phyloP scores from a whole-genome alignment of 2,797 vertebrate species.

The Caiman crocodilus region DNA sequence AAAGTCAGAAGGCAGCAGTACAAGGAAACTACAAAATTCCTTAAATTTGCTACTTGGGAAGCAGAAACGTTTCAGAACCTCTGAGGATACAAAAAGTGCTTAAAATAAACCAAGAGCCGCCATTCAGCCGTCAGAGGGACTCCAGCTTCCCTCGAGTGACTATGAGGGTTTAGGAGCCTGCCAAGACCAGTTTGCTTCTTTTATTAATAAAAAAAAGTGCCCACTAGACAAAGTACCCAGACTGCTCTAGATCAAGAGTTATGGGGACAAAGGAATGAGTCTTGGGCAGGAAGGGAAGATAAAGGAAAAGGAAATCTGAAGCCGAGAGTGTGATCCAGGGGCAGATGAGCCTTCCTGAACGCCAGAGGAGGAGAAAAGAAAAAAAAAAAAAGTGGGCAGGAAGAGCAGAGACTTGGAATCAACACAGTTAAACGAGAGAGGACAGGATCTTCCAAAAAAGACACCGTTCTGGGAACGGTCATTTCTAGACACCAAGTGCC shows the following conservation, averaged over 20 bases:
- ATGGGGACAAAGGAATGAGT: neutral
- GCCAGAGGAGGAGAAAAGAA: fast-evolving
- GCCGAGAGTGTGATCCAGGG: neutral
- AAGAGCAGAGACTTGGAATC: neutral
- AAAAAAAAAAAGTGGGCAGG: no score
- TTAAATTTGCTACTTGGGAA: neutral
- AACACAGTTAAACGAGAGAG: neutral
- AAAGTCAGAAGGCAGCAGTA: neutral
- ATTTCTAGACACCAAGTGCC: fast-evolving
- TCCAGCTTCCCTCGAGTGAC: neutral
- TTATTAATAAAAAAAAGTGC: fast-evolving
- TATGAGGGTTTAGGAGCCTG: fast-evolving
- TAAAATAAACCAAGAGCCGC: neutral
- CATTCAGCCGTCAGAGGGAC: neutral
- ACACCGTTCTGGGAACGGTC: neutral
- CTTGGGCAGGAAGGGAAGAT: neutral
- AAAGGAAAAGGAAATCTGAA: neutral
- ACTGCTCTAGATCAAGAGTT: neutral
- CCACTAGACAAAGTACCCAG: fast-evolving
- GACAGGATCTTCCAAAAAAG: neutral
- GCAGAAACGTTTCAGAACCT: neutral
- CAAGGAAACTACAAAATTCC: fast-evolving
- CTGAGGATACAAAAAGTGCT: neutral
- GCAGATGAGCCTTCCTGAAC: neutral
- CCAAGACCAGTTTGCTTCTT: neutral